Base-by-base conservation (phyloP, 2,888 invertebrate genomes). In the Halictus quadricinctus region DNA sequence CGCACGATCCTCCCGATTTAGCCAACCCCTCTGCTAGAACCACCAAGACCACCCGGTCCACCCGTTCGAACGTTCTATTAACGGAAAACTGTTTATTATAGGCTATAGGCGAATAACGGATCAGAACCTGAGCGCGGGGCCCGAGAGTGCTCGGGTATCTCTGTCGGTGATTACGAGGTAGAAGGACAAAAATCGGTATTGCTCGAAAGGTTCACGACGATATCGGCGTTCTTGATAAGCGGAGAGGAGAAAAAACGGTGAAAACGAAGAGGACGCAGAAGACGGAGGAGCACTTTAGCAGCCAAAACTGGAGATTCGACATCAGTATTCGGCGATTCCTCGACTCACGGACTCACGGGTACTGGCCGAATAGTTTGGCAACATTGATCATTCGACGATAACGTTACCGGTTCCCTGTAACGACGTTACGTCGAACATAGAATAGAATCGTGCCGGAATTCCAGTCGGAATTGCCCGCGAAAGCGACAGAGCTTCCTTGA, bases 31-130 rank as follows among this genome's bases (percentile, higher is more conserved):
- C 41, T 48, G 36, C 81, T n/a, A 29, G 69, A 36, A 73, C 76
- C 69, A 69, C 70, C 70, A 70, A 50, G 60, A 36, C 81, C 48
- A 60, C 50, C 77, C 76, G 76, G 76, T 82, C 84, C 87, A 83
- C 80, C 64, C 29, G 64, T 29, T 64, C 69, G 36, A 69, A 15
- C 84, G 88, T 85, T 92, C 93, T 92, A 93, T 94, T 94, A 93
- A 93, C 92, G 92, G 89, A 91, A 80, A 93, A 92, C 93, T 93
- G 93, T 94, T 94, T 94, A 94, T 94, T 93, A 92, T 92, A 83
- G 86, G 88, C 89, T 93, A 92, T 92, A 84, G 84, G 87, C 89
- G 90, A 92, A 93, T 92, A 92, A 92, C 91, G 88, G 89, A 91
- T 91, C 89, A 88, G 80, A 83, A 29, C 18, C 64, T 29, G 64